Base-by-base conservation (phyloP, 2,888 invertebrate genomes). In the Gymnocheta viridis region DNA sequence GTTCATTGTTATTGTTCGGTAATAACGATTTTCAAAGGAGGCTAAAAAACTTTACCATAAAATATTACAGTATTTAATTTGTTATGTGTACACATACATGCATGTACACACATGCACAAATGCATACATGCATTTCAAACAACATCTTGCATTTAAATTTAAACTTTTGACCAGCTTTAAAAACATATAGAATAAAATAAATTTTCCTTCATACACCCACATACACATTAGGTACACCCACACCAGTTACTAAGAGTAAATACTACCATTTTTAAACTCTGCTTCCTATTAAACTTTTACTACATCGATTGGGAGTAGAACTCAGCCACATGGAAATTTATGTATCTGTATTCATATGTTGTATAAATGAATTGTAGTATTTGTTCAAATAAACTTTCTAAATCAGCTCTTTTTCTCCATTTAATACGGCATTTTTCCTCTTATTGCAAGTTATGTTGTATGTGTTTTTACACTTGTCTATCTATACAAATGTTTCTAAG, bases 101-200 rank as follows among this genome's bases (percentile, higher is more conserved):
- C 12, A 47, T 19, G 2, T 14, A 44, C 19, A 22, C 49, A n/a
- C 47, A 17, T 66, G 19, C 12, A 51, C 19, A 19, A 9, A 35
- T 41, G 4, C 47, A 38, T 80, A 54, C 12, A 47, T 27, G 54
- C 70, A 32, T 72, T 35, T 72, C 17, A 72, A 72, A 70, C 41
- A 60, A 58, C 79, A 47, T 64, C 47, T 51, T 72, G 27, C 66
- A 80, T 80, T 80, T 66, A 66, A 66, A 72, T 73, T 73, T 66
- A 73, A 73, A 73, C 80, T 80, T 80, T 66, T 80, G 72, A 80
- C 80, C 80, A 80, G 10, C 32, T 54, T 32, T 56, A 56, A 44
- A 56, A 47, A 47, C 4, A 44, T 56, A 56, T 12, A 32, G 44
- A 66, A 51, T 54, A 51, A 27, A 51, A 27, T 17, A n/a, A 47